A percentile compares a stretch with the other conserved stretches of the same genome.
Conservation (phyloP, 2,113 vertebrate genomes). For the Bucco capensis region DNA sequence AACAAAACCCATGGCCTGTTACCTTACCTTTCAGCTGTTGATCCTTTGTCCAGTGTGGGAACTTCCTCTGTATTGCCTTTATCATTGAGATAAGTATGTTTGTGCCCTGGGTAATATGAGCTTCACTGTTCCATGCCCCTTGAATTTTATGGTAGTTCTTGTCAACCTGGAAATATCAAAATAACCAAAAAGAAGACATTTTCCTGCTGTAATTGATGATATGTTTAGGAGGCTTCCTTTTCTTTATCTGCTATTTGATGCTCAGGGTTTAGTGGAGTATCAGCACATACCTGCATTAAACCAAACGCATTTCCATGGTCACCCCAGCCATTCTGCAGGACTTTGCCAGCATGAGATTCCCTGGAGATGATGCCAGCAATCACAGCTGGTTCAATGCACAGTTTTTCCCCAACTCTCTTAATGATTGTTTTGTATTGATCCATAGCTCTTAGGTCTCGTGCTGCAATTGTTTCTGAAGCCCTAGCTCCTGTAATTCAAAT, state of each 20-base stretch:
- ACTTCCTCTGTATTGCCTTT: slow-evolving; percentile 58
- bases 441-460: slow-evolving; percentile 63
- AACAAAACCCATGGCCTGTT: neutral
- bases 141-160: slow-evolving; percentile 27
- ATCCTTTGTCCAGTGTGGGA: slow-evolving; percentile 64
- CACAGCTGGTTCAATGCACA: slow-evolving; percentile 70
- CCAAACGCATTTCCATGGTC: slow-evolving; percentile 72
- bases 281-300: slow-evolving; percentile 77
- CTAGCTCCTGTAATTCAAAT: slow-evolving; percentile 46
- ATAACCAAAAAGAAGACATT: neutral
- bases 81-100: slow-evolving; percentile 63
- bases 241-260: neutral
- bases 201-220: neutral
- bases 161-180: slow-evolving; percentile 69
- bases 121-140: slow-evolving; percentile 74
- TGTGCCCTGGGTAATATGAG: slow-evolving; percentile 71
- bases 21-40: slow-evolving; percentile 76
- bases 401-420: slow-evolving; percentile 41
- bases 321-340: slow-evolving; percentile 66
- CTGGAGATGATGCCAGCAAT: slow-evolving; percentile 77
- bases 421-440: slow-evolving; percentile 67
- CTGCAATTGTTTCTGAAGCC: slow-evolving; percentile 71
- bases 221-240: neutral
- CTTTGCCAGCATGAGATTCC: slow-evolving; percentile 69
- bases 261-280: neutral